phyloP scores from a whole-genome alignment of 2,797 vertebrate species.

The Garrulus glandarius region DNA sequence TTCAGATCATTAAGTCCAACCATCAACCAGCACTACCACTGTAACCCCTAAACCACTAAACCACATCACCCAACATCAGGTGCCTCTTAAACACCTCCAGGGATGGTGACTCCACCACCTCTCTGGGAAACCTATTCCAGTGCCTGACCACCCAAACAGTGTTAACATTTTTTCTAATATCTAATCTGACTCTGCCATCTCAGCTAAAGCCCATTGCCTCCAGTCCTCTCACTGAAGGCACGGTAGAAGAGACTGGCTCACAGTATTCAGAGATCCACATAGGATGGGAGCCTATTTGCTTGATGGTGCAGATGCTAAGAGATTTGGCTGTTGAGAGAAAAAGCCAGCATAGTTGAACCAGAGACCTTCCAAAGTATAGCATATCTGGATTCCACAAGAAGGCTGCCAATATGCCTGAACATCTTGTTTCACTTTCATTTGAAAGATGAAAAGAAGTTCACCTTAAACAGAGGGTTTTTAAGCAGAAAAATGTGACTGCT shows the following conservation, averaged over 20 bases:
- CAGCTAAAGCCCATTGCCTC: not conserved
- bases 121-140: not conserved
- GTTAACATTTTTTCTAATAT: not conserved
- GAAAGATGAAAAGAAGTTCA: not conserved
- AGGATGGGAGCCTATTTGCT: not conserved
- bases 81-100: not conserved
- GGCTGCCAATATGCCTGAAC: not conserved
- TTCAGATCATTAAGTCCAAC: not conserved
- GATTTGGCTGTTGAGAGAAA: not conserved
- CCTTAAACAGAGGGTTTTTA: not conserved
- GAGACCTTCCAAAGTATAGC: not conserved
- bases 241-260: not conserved
- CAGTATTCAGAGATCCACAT: not conserved
- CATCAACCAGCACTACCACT: not conserved
- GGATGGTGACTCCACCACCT: not conserved
- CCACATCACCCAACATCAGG: not conserved
- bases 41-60: not conserved
- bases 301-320: not conserved
- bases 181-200: not conserved
- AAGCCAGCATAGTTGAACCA: not conserved
- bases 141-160: not conserved
- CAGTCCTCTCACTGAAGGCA: not conserved
- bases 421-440: not conserved
- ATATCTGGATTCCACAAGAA: not conserved
- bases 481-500: not conserved